Conservation (phyloP, 2,113 vertebrate genomes). For the Potamarius usumacintae region DNA sequence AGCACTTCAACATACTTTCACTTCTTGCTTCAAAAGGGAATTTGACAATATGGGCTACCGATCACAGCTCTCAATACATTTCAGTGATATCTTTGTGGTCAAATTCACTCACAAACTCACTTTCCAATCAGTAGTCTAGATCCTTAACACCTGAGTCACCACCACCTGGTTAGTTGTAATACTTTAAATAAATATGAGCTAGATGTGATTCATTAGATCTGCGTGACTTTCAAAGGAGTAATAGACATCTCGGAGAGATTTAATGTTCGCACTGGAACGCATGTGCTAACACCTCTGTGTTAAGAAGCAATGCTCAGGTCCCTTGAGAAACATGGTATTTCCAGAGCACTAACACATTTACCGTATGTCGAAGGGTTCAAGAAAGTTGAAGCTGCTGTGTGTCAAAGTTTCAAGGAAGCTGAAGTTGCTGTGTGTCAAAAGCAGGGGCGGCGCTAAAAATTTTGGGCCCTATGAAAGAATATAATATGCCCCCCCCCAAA, state of each 20-base stretch:
- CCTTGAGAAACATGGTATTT: constrained; percentile 5
- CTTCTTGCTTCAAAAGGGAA: not conserved
- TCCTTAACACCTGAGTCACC: not conserved
- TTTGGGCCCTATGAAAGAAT: no score
- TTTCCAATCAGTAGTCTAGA: not conserved
- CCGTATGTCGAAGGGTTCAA: not conserved
- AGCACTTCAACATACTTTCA: not conserved
- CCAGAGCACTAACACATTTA: not conserved
- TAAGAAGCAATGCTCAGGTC: not conserved
- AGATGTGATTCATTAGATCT: not conserved
- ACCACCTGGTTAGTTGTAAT: not conserved
- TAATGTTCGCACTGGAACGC: not conserved
- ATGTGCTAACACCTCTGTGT: not conserved
- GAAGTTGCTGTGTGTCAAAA: no score
- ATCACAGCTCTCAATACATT: not conserved
- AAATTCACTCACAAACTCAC: not conserved
- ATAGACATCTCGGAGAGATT: not conserved
- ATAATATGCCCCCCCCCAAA: no score
- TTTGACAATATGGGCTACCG: not conserved
- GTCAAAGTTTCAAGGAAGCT: no score
- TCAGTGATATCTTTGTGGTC: not conserved
- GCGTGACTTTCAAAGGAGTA: not conserved
- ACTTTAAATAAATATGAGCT: not conserved
- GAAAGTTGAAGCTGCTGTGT: not conserved
- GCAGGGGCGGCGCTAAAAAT: no score